Conservation (phyloP, 2,888 invertebrate genomes). For the Tachina lurida region DNA sequence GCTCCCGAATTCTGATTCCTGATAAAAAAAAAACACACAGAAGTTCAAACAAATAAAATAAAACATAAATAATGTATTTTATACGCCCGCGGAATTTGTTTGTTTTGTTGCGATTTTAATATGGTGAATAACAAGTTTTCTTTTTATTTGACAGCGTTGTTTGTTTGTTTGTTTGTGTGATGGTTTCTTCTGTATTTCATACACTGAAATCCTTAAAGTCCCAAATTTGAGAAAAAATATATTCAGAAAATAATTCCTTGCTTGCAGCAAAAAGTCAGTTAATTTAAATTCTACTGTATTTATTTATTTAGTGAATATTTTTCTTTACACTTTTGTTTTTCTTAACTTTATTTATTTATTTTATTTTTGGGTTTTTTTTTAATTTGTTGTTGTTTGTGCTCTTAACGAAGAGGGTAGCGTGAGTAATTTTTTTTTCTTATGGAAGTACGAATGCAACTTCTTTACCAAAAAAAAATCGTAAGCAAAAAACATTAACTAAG, state of each 20-base stretch:
- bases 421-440: not conserved
- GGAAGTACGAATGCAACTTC: too few species aligned
- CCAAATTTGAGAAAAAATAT: constrained; percentile 14
- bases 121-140: constrained; percentile 18
- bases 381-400: constrained; percentile 12
- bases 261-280: constrained; percentile 5
- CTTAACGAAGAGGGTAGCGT: not conserved
- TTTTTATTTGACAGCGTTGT: not conserved
- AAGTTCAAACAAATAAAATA: constrained; percentile 66
- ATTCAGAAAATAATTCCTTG: not conserved
- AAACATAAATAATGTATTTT: constrained; percentile 71
- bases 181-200: not conserved
- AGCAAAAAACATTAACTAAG: too few species aligned
- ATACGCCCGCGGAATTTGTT: constrained; percentile 71
- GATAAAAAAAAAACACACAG: constrained; percentile 16
- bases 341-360: constrained; percentile 25
- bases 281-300: constrained; percentile 39
- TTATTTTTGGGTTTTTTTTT: constrained; percentile 15
- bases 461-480: too few species aligned
- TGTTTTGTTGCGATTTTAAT: constrained; percentile 60
- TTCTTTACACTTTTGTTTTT: constrained; percentile 16
- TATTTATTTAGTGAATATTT: constrained; percentile 44
- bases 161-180: not conserved
- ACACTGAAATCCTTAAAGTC: constrained; percentile 16
- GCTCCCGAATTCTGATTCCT: constrained; percentile 22